phyloP scores from a whole-genome alignment of 1,140 invertebrate species.

The Aradophagus sp. region DNA sequence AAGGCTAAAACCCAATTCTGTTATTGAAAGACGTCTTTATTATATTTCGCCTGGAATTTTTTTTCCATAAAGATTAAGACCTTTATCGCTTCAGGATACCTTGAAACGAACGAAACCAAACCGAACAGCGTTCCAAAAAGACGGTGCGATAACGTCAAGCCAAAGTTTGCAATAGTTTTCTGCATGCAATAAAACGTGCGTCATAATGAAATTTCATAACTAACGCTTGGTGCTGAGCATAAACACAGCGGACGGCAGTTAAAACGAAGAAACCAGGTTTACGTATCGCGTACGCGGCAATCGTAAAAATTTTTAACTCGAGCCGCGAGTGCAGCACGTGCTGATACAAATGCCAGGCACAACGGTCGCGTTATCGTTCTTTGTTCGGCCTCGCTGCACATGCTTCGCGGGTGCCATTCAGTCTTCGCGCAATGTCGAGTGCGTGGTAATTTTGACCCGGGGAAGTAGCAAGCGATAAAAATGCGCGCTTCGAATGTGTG shows the following conservation, averaged over 20 bases:
- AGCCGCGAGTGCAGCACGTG: slow-evolving; percentile 32
- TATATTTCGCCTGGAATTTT: too few species aligned
- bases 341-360: slow-evolving; percentile 20
- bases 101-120: too few species aligned
- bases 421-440: slow-evolving; percentile 17
- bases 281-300: slow-evolving; percentile 21
- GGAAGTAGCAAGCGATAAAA: slow-evolving; percentile 35
- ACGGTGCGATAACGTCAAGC: too few species aligned
- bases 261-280: slow-evolving; percentile 23
- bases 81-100: too few species aligned
- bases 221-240: background rate
- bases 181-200: slow-evolving; percentile 1
- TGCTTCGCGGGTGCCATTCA: slow-evolving; percentile 10
- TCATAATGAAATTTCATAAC: slow-evolving; percentile 10
- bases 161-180: background rate
- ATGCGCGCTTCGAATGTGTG: background rate
- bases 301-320: slow-evolving; percentile 36
- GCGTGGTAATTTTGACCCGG: slow-evolving; percentile 39
- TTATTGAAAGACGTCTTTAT: too few species aligned
- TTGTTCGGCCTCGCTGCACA: slow-evolving; percentile 28
- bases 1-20: too few species aligned
- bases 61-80: too few species aligned
- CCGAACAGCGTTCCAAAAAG: too few species aligned
- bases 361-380: slow-evolving; percentile 31
- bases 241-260: slow-evolving; percentile 7